Conservation (phyloP, 2,888 invertebrate species). For the Lordiphosa andalusiaca region DNA sequence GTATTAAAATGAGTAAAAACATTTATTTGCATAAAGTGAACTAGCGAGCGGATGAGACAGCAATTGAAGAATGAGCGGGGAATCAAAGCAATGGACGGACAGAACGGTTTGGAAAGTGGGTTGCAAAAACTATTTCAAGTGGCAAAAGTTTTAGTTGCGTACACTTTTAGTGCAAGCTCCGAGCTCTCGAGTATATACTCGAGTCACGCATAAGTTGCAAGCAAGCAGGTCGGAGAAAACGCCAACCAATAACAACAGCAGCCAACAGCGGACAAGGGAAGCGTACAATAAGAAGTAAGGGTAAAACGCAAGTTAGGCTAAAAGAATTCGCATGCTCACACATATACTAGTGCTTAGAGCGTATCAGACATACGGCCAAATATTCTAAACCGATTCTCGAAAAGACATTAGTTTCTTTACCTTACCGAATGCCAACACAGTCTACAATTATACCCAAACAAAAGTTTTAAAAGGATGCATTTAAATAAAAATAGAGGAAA, state of each 20-base stretch:
- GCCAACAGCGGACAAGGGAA: slow-evolving; percentile 7
- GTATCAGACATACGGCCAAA: slow-evolving; percentile 33
- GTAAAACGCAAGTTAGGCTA: slow-evolving; percentile 72
- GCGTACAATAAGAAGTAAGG: slow-evolving; percentile 35
- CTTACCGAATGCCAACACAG: too few relatives aligned
- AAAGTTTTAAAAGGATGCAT: too few relatives aligned
- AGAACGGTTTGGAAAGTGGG: slow-evolving; percentile 27
- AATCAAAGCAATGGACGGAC: background rate
- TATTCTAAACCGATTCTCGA: slow-evolving; percentile 16
- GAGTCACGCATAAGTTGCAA: slow-evolving; percentile 73
- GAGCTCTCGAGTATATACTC: slow-evolving; percentile 69
- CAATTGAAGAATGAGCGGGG: slow-evolving; percentile 35
- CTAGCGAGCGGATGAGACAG: slow-evolving; percentile 48
- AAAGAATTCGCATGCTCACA: slow-evolving; percentile 49
- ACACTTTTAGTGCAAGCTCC: slow-evolving; percentile 58
- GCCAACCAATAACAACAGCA: slow-evolving; percentile 62
- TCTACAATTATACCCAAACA: too few relatives aligned
- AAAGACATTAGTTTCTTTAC: background rate
- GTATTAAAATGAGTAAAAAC: slow-evolving; percentile 75
- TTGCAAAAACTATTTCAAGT: slow-evolving; percentile 68
- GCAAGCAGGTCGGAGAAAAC: slow-evolving; percentile 63
- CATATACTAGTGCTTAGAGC: slow-evolving; percentile 15
- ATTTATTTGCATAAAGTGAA: slow-evolving; percentile 73
- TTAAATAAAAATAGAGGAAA: too few relatives aligned
- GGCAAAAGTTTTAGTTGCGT: slow-evolving; percentile 73